Conservation (phyloP, 2,888 invertebrate species). For the Malachius bipustulatus region DNA sequence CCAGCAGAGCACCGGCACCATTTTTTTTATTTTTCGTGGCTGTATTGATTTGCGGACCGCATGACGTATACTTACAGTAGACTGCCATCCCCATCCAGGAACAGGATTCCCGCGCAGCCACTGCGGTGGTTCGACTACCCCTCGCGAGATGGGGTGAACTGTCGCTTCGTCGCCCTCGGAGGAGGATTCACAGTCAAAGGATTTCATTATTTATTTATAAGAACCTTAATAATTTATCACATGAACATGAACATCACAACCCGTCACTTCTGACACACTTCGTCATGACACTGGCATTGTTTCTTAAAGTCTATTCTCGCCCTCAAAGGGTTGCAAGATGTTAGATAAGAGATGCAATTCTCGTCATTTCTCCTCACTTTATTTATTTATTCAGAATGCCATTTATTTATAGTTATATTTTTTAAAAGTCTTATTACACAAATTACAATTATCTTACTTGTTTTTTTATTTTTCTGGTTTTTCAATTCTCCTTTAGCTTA, state of each 20-base stretch:
- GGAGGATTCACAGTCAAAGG: slow-evolving; percentile 37
- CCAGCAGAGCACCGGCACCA: not conserved
- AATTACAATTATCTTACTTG: too few species aligned
- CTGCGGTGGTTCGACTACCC: slow-evolving; percentile 32
- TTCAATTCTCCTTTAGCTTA: too few species aligned
- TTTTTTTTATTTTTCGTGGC: slow-evolving; percentile 1
- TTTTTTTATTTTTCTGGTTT: too few species aligned
- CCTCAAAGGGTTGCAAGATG: too few species aligned
- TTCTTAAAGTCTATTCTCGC: too few species aligned
- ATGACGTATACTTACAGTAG: slow-evolving; percentile 25
- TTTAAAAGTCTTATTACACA: too few species aligned
- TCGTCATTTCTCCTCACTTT: too few species aligned
- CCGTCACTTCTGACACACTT: not conserved
- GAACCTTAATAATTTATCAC: not conserved
- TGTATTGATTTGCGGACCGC: too few species aligned
- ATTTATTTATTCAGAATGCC: too few species aligned
- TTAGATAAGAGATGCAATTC: too few species aligned
- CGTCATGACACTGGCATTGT: too few species aligned
- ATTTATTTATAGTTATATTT: too few species aligned
- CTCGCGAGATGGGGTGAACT: slow-evolving; percentile 35
- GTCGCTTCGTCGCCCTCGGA: slow-evolving; percentile 37
- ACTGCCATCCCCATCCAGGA: slow-evolving; percentile 35
- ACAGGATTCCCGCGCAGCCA: slow-evolving; percentile 31
- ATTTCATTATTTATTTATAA: slow-evolving; percentile 31
- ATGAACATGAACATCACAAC: not conserved